Conservation (phyloP, 92 coral and sea anemone species). For the Actinernus sp. region DNA sequence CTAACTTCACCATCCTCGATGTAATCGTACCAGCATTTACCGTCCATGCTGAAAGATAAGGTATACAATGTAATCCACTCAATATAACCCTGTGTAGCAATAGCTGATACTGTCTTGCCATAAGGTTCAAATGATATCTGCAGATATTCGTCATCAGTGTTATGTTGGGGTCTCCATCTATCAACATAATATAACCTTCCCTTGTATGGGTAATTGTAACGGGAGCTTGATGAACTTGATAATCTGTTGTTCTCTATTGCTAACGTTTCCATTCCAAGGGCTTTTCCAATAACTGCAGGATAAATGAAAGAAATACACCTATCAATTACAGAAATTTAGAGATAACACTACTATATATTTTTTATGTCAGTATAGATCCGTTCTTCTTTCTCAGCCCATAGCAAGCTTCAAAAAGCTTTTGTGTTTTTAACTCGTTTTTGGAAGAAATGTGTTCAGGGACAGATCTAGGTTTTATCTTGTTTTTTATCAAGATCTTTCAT, state of each 20-base stretch:
- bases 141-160: constrained; percentile 22
- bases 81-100: constrained; percentile 10
- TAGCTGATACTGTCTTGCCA: constrained; percentile 38
- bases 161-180: background rate
- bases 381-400: no score
- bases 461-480: no score
- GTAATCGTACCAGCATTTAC: constrained; percentile 39
- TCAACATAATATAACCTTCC: constrained; percentile 5
- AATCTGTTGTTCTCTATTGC: background rate
- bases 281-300: constrained; percentile 18
- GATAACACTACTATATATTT: background rate
- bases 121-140: constrained; percentile 38
- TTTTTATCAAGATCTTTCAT: no score
- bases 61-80: constrained; percentile 14
- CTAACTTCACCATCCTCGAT: constrained; percentile 18
- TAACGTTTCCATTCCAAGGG: constrained; percentile 55
- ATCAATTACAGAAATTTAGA: no score
- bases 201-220: background rate
- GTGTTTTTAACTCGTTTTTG: no score
- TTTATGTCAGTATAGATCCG: no score
- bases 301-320: background rate
- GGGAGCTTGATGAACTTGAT: constrained; percentile 2
- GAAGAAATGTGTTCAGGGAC: no score
- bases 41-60: constrained; percentile 28
- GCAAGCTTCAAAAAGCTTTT: no score